Conservation (phyloP, 2,888 invertebrate genomes). For the Thumatha senex region DNA sequence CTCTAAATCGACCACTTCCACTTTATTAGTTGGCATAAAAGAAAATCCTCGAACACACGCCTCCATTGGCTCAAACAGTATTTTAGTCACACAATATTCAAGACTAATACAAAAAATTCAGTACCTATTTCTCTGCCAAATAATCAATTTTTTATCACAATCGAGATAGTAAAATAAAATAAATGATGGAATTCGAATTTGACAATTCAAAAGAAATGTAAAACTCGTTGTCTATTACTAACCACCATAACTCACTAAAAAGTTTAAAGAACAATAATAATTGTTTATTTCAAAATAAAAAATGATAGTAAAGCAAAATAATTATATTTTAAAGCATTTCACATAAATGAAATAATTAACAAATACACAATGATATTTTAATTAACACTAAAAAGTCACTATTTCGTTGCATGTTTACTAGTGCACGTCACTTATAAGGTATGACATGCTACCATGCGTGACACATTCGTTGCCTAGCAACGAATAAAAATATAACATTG, state of each 20-base stretch:
- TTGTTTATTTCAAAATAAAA: too few relatives aligned
- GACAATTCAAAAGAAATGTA: conserved; percentile 11
- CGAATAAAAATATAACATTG: not conserved
- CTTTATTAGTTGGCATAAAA: conserved; percentile 57
- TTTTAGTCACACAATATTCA: conserved; percentile 22
- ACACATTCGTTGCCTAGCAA: conserved; percentile 11
- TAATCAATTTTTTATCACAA: conserved; percentile 15
- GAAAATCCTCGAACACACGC: conserved; percentile 66
- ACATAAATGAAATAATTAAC: not conserved
- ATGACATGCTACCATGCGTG: not conserved
- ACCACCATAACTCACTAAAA: too few relatives aligned
- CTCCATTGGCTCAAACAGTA: conserved; percentile 41
- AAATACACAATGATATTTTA: not conserved
- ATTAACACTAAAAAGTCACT: conserved; percentile 2
- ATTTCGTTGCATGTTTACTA: conserved; percentile 4
- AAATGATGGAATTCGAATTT: conserved; percentile 28
- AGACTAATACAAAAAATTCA: conserved; percentile 23
- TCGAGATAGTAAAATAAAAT: conserved; percentile 21
- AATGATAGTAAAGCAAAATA: not conserved
- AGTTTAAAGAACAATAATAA: too few relatives aligned
- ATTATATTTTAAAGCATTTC: not conserved
- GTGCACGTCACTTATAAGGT: not conserved
- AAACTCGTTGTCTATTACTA: not conserved
- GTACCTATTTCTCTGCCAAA: conserved; percentile 16
- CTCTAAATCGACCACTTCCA: conserved; percentile 51